phyloP scores from a whole-genome alignment of 2,888 invertebrate genomes.

The Malthinus flaveolus region DNA sequence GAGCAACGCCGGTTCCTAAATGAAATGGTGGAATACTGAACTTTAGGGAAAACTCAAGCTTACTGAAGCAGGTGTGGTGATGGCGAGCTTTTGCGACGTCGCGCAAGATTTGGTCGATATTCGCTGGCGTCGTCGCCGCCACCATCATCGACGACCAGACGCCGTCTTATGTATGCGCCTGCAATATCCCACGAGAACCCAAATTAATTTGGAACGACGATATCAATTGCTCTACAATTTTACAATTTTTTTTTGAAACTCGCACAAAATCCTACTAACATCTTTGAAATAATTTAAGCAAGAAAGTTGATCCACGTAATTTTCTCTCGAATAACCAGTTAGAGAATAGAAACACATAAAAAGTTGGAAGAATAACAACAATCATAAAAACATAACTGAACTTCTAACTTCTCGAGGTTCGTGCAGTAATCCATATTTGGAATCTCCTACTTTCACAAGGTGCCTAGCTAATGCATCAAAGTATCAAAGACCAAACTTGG shows the following conservation, averaged over 20 bases:
- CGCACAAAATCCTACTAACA: too few relatives aligned
- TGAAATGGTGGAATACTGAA: constrained; percentile 13
- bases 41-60: constrained; percentile 22
- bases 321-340: too few relatives aligned
- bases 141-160: constrained; percentile 38
- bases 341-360: too few relatives aligned
- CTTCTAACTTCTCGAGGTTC: too few relatives aligned
- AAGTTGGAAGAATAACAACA: too few relatives aligned
- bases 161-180: constrained; percentile 33
- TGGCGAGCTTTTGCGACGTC: constrained; percentile 49
- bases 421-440: too few relatives aligned
- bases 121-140: constrained; percentile 44
- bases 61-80: constrained; percentile 52
- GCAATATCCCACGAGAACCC: constrained; percentile 19
- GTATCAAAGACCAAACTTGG: too few relatives aligned
- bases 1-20: constrained; percentile 21
- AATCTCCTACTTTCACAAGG: too few relatives aligned
- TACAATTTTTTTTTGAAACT: not conserved
- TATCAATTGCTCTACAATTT: constrained; percentile 4
- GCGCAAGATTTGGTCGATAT: constrained; percentile 52
- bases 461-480: too few relatives aligned
- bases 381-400: too few relatives aligned
- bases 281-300: not conserved
- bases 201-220: constrained; percentile 12
- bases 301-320: too few relatives aligned